phyloP scores from a whole-genome alignment of 1,140 invertebrate species.

The Teleogryllus occipitalis region DNA sequence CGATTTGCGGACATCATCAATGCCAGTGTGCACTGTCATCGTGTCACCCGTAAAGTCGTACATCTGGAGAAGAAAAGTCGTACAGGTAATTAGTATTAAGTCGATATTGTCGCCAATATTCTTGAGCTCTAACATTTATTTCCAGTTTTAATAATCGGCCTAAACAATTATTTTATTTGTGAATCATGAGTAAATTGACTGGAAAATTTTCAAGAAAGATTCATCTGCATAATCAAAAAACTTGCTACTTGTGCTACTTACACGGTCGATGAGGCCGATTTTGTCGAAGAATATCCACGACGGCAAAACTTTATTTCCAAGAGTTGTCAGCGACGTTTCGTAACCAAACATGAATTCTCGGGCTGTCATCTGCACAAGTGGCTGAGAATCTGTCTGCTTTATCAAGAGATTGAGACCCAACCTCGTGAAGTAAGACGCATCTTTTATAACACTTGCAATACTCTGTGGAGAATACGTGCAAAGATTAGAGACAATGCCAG shows the following conservation, averaged over 20 bases:
- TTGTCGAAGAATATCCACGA: conserved; percentile 75
- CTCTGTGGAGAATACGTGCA: conserved; percentile 46
- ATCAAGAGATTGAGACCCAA: conserved; percentile 61
- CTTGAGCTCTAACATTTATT: not conserved
- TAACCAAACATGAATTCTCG: conserved; percentile 79
- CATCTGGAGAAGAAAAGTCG: conserved; percentile 52
- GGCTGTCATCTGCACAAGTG: conserved; percentile 66
- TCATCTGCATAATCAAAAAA: not conserved
- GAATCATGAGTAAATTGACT: not conserved
- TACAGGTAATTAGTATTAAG: not conserved
- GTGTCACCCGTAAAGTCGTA: conserved; percentile 74
- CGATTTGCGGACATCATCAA: conserved; percentile 46
- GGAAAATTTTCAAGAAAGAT: not conserved
- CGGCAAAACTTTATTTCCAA: conserved; percentile 67
- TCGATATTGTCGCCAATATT: not conserved
- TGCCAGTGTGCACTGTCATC: conserved; percentile 71
- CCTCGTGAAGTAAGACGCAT: conserved; percentile 50
- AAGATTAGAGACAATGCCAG: too few relatives aligned
- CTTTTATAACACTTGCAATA: conserved; percentile 63
- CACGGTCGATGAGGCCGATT: conserved; percentile 71
- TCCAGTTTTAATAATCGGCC: not conserved
- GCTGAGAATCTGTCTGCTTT: conserved; percentile 51
- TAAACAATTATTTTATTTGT: too few relatives aligned
- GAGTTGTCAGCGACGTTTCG: conserved; percentile 56
- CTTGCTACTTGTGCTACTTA: conserved; percentile 37